Evolutionary conservation across 2,888 invertebrate genomes (phyloP), one percentile per base, ranked within the genome.

Genomic region (Trissonchulus latispiculum): DNA sequence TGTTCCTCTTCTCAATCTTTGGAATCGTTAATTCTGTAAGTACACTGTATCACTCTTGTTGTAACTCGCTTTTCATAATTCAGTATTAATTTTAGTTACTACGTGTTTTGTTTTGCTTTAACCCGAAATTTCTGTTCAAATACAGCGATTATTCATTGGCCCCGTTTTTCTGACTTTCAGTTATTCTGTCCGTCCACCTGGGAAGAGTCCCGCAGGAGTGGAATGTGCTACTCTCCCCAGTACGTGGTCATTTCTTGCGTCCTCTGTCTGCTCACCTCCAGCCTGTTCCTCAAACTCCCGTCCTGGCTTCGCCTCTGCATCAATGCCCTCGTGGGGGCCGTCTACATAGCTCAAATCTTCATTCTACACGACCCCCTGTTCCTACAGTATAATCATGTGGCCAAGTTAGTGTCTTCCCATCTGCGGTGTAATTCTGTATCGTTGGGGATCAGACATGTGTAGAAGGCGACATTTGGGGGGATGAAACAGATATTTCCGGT

Each of bases 241-340:
- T 95, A 94, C 84, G 90, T 93, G 62, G 90, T 91, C 2, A 85
- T 93, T 23, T 91, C 91, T 18, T 92, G 92, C 79, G 89, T 92
- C 72, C 87, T 94, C 77, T 90, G 91, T 72, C 91, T 91, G 85
- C 86, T 94, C 74, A 89, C 91, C 0, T 91, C 93, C 36, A 90
- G 92, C 0, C 89, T 93, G 75, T 94, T 93, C 84, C 87, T 93
- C 71, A 87, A 90, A 76, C 86, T 94, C 71, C 92, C 93, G 8
- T 91, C 93, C 77, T 84, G 92, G 76, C 87, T 92, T 76, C 93
- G 94, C 85, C 89, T 90, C 3, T 85, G 90, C 70, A 86, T 94
- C 33, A 87, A 93, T 72, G 84, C 90, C 1, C 87, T 91, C 74
- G 91, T 92, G 89, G 90, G 90, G 1, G 88, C 89, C 0, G 89